phyloP scores from a whole-genome alignment of 2,888 invertebrate species.

The Polydesmus complanatus region DNA sequence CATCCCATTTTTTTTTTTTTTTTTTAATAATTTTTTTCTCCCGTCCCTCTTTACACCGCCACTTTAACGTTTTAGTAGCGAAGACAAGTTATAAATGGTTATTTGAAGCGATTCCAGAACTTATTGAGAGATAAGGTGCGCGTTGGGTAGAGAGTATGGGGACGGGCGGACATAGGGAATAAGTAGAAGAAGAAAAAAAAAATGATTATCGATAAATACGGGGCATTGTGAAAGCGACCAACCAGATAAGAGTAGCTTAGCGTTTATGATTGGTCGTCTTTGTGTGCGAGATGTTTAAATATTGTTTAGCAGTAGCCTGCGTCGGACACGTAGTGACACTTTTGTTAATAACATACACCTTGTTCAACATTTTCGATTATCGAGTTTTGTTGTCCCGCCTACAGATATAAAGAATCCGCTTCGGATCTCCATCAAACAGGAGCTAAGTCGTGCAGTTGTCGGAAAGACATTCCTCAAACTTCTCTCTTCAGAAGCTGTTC shows the following conservation, averaged over 20 bases:
- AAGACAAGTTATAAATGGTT: neutral
- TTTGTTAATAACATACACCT: neutral
- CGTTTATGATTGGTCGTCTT: neutral
- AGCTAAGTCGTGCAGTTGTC: too few species aligned
- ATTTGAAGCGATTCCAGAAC: too few species aligned
- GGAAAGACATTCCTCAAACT: too few species aligned
- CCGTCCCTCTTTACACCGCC: neutral
- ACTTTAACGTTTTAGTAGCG: neutral
- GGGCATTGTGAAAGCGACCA: neutral
- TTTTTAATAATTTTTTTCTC: slow-evolving; percentile 3
- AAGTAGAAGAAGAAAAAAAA: too few species aligned
- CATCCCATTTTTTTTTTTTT: neutral
- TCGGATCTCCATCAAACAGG: too few species aligned
- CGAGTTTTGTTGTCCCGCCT: slow-evolving; percentile 10
- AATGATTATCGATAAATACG: neutral
- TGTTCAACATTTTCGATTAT: slow-evolving; percentile 1
- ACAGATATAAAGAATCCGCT: slow-evolving; percentile 8
- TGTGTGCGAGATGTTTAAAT: neutral
- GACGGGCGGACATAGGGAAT: too few species aligned
- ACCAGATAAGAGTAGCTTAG: neutral
- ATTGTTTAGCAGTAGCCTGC: neutral
- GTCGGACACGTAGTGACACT: neutral
- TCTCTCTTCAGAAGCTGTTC: too few species aligned
- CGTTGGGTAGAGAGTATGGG: too few species aligned
- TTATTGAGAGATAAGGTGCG: too few species aligned